phyloP scores from a whole-genome alignment of 1,140 invertebrate species.

The Brachionus calyciflorus region DNA sequence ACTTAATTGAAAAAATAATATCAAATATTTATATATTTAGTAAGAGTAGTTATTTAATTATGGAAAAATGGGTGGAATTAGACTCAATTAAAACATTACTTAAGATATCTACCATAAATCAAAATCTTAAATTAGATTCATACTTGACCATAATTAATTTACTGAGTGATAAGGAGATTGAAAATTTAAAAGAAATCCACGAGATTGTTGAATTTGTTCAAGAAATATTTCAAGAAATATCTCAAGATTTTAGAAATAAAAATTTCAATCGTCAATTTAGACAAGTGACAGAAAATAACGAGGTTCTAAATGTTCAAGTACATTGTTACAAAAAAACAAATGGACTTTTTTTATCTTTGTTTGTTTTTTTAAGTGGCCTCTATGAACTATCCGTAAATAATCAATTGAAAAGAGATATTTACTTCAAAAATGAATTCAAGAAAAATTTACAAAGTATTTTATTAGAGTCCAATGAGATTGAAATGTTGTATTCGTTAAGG shows the following conservation, averaged over 20 bases:
- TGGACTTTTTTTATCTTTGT: not conserved
- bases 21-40: constrained; percentile 11
- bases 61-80: not conserved
- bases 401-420: not conserved
- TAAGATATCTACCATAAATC: not conserved
- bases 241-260: not conserved
- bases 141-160: not conserved
- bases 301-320: not conserved
- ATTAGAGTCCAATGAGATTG: not conserved
- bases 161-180: not conserved
- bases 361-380: not conserved
- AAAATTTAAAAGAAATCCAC: not conserved
- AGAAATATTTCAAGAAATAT: not conserved
- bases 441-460: not conserved
- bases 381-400: constrained; percentile 13
- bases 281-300: not conserved
- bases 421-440: not conserved
- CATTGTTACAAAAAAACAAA: not conserved
- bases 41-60: constrained; percentile 13
- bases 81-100: not conserved
- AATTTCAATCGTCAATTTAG: not conserved
- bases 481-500: not conserved
- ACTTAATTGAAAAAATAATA: not conserved
- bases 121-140: not conserved
- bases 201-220: not conserved